Evolutionary conservation across 1,140 invertebrate species (phyloP).

Genomic region (Brachionus koreanus): DNA sequence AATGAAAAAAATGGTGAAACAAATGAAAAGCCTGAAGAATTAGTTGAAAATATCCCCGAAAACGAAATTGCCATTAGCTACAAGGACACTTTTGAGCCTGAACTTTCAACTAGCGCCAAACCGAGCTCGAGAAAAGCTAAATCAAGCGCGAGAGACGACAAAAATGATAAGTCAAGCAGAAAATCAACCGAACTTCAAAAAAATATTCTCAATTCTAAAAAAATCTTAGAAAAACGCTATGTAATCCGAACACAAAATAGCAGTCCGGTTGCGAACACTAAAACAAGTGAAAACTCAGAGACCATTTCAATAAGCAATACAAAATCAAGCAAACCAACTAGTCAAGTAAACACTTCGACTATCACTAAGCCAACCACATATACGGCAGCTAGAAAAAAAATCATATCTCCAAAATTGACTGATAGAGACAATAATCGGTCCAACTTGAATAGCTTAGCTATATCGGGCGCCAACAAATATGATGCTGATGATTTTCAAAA

Average conservation of each 20-base stretch:
- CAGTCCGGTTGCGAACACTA: not conserved
- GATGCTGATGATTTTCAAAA: not conserved
- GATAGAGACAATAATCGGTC: not conserved
- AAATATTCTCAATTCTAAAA: not conserved
- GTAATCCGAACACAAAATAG: slow-evolving; percentile 1
- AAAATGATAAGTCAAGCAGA: not conserved
- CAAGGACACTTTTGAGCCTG: not conserved
- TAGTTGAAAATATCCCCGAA: not conserved
- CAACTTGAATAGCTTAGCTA: not conserved
- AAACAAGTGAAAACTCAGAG: not conserved
- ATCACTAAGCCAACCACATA: not conserved
- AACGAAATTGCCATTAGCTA: not conserved
- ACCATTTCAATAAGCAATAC: not conserved
- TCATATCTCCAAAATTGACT: not conserved
- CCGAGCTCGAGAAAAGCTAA: not conserved
- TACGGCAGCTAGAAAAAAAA: not conserved
- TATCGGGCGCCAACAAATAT: not conserved
- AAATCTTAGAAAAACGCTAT: slow-evolving; percentile 7
- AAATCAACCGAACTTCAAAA: not conserved
- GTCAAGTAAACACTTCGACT: not conserved
- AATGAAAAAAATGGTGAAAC: not conserved
- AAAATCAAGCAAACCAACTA: not conserved
- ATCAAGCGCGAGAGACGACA: not conserved
- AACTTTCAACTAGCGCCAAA: not conserved
- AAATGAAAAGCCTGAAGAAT: not conserved